phyloP scores from a whole-genome alignment of 1,140 invertebrate genomes.

The Samia ricini region DNA sequence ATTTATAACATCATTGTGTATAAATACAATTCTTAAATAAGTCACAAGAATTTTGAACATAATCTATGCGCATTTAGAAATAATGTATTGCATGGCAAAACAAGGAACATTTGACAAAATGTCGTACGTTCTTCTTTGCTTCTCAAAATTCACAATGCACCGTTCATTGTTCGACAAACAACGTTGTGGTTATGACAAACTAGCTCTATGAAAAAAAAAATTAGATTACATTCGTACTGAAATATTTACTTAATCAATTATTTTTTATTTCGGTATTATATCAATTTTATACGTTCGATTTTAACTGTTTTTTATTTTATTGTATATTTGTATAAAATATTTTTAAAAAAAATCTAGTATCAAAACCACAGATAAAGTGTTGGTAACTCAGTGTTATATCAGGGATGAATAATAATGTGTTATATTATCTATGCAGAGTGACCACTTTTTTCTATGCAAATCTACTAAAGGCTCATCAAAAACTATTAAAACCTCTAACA shows the following conservation, averaged over 20 bases:
- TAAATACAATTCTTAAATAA: constrained; percentile 22
- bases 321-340: too few species aligned
- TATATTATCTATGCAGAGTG: too few species aligned
- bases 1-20: constrained; percentile 8
- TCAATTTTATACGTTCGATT: background rate
- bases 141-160: constrained; percentile 40
- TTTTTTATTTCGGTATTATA: background rate
- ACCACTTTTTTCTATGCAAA: too few species aligned
- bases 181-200: constrained; percentile 23
- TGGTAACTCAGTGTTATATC: too few species aligned
- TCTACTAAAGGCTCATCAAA: too few species aligned
- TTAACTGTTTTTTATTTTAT: background rate
- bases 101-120: constrained; percentile 68
- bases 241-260: background rate
- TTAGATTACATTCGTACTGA: background rate
- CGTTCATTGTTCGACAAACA: constrained; percentile 45
- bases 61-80: constrained; percentile 42
- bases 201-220: constrained; percentile 28
- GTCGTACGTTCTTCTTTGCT: constrained; percentile 43
- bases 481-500: too few species aligned
- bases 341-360: too few species aligned
- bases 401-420: too few species aligned
- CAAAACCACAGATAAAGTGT: too few species aligned
- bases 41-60: constrained; percentile 38
- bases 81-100: constrained; percentile 68